These are phyloP conservation scores for Junonia oenone DNA, from an alignment of 2,888 invertebrate species.

Conservation along the genomic window DNA sequence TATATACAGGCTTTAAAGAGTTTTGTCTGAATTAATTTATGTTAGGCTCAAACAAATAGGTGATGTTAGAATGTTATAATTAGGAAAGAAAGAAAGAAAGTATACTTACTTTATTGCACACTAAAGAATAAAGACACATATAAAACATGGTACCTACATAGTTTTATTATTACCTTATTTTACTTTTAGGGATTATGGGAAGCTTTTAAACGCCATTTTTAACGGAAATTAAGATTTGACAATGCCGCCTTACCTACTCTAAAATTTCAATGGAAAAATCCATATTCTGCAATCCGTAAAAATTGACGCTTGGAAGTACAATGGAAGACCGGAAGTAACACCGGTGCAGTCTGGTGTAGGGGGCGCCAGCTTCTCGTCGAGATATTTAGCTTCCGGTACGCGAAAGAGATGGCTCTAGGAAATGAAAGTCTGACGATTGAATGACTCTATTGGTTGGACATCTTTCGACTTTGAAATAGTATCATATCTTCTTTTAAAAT, in stretches of 20 bases:
- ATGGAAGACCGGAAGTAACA: slow-evolving; percentile 57
- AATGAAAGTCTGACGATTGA: slow-evolving; percentile 57
- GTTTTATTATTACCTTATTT: too few species aligned
- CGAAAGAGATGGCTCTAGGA: slow-evolving; percentile 45
- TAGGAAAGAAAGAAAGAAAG: too few species aligned
- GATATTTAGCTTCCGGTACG: slow-evolving; percentile 62
- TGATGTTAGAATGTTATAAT: too few species aligned
- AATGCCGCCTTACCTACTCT: neutral
- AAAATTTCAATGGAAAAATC: neutral
- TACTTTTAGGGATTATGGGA: too few species aligned
- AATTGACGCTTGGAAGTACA: slow-evolving; percentile 12
- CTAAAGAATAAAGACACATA: too few species aligned
- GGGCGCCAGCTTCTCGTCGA: slow-evolving; percentile 42
- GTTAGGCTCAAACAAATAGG: too few species aligned
- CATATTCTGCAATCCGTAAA: neutral
- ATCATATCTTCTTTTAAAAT: neutral
- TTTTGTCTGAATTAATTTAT: too few species aligned
- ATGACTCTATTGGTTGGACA: slow-evolving; percentile 46
- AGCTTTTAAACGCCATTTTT: too few species aligned
- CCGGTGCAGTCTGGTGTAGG: slow-evolving; percentile 63
- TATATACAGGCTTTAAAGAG: too few species aligned
- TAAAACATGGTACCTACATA: too few species aligned
- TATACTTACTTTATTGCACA: too few species aligned
- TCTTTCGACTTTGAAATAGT: slow-evolving; percentile 24
- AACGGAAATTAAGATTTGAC: neutral